These are phyloP conservation scores for Eclectus roratus DNA, from an alignment of 2,113 vertebrate species.

Conservation along the genomic window DNA sequence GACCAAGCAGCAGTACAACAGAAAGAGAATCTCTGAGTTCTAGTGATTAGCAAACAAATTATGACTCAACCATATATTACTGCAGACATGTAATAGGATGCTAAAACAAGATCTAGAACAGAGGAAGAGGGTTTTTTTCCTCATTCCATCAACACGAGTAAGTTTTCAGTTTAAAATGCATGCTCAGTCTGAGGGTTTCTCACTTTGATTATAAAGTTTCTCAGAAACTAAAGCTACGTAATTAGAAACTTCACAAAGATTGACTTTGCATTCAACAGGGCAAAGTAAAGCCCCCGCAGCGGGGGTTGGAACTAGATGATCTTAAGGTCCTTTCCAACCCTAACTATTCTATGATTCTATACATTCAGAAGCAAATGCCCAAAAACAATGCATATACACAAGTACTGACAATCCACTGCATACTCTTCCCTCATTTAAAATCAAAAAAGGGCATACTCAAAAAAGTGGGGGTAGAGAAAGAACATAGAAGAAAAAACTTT, in stretches of 20 bases:
- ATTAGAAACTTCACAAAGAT: not conserved
- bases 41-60: not conserved
- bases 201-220: not conserved
- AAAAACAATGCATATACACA: not conserved
- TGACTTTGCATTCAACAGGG: not conserved
- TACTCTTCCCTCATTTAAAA: not conserved
- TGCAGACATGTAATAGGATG: not conserved
- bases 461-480: not conserved
- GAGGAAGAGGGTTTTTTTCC: not conserved
- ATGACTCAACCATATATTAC: not conserved
- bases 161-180: not conserved
- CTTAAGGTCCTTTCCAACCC: no score
- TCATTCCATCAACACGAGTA: not conserved
- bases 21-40: not conserved
- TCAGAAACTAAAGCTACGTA: not conserved
- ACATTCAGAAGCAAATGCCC: not conserved
- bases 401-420: not conserved
- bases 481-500: not conserved
- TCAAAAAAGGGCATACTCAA: not conserved
- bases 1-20: not conserved
- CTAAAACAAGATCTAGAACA: not conserved
- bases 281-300: not conserved
- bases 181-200: not conserved
- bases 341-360: not conserved
- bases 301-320: no score